A percentile compares a stretch with the other conserved stretches of the same genome.
Conservation (phyloP, 2,113 vertebrate species). For the Elephas maximus region DNA sequence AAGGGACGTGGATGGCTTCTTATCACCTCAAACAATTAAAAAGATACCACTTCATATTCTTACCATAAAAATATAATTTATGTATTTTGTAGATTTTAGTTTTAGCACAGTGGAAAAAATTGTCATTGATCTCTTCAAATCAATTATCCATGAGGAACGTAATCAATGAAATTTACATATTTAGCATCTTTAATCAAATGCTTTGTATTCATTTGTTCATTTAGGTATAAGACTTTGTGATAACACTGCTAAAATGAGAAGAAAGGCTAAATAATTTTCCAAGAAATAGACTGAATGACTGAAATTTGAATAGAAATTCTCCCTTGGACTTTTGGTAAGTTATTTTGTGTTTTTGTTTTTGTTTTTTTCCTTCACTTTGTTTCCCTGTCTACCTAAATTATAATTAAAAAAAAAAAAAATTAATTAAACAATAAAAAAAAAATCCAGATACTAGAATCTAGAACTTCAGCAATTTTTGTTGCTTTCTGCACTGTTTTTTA, state of each 20-base stretch:
- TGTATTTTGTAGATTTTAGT: neutral
- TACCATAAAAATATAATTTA: slow-evolving; percentile 13
- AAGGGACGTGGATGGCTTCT: neutral
- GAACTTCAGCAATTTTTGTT: neutral
- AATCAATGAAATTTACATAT: neutral
- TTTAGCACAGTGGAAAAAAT: neutral
- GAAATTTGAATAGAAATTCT: slow-evolving; percentile 30
- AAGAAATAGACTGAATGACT: neutral
- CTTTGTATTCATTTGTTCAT: neutral
- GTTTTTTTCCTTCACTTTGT: neutral
- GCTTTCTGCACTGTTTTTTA: neutral
- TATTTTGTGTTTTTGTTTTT: neutral
- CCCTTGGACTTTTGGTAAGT: neutral
- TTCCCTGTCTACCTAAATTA: neutral
- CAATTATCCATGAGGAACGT: neutral
- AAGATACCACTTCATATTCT: neutral
- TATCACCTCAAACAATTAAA: neutral
- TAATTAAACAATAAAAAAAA: slow-evolving; percentile 27
- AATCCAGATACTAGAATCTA: neutral
- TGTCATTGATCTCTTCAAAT: slow-evolving; percentile 10
- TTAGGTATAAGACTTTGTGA: neutral
- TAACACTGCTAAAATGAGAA: neutral
- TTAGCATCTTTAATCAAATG: neutral
- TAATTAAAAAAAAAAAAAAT: neutral
- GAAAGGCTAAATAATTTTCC: neutral